Evolutionary conservation across 2,113 vertebrate genomes (phyloP).

Genomic region (Neogobius melanostomus): DNA sequence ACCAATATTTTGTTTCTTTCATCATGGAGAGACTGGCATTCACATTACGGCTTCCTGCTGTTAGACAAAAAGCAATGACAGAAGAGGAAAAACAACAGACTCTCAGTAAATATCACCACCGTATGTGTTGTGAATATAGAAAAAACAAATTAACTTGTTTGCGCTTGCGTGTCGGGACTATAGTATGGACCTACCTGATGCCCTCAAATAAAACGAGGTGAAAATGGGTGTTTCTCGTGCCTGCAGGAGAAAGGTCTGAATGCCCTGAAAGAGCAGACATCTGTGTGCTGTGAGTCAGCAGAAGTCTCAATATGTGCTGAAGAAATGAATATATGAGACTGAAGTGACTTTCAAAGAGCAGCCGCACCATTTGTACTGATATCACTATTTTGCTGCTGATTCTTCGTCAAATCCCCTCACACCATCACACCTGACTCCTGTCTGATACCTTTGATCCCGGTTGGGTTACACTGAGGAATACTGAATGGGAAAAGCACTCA

Average conservation of each 20-base stretch:
- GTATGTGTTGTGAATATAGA: background rate
- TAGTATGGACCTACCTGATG: slow-evolving; percentile 48
- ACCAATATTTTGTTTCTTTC: background rate
- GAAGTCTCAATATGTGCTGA: slow-evolving; percentile 37
- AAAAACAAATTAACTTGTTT: slow-evolving; percentile 60
- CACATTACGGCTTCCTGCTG: slow-evolving; percentile 1
- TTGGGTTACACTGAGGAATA: slow-evolving; percentile 10
- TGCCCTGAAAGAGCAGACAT: slow-evolving; percentile 51
- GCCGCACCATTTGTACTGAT: slow-evolving; percentile 54
- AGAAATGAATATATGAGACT: slow-evolving; percentile 53
- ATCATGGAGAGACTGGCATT: slow-evolving; percentile 17
- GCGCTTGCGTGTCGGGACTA: slow-evolving; percentile 39
- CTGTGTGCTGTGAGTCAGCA: slow-evolving; percentile 58
- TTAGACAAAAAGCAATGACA: slow-evolving; percentile 19
- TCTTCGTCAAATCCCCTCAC: slow-evolving; percentile 9
- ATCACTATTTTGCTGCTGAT: slow-evolving; percentile 24
- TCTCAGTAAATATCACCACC: slow-evolving; percentile 18
- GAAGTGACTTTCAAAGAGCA: slow-evolving; percentile 47
- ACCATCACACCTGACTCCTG: slow-evolving; percentile 12
- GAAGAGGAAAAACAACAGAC: slow-evolving; percentile 26
- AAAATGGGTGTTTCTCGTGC: slow-evolving; percentile 48
- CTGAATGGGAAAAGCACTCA: slow-evolving; percentile 17
- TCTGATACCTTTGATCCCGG: slow-evolving; percentile 44
- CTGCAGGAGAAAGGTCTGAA: slow-evolving; percentile 51
- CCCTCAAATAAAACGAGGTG: slow-evolving; percentile 63